Evolutionary conservation across 2,888 invertebrate genomes (phyloP).

Genomic region (Euzophera pinguis): DNA sequence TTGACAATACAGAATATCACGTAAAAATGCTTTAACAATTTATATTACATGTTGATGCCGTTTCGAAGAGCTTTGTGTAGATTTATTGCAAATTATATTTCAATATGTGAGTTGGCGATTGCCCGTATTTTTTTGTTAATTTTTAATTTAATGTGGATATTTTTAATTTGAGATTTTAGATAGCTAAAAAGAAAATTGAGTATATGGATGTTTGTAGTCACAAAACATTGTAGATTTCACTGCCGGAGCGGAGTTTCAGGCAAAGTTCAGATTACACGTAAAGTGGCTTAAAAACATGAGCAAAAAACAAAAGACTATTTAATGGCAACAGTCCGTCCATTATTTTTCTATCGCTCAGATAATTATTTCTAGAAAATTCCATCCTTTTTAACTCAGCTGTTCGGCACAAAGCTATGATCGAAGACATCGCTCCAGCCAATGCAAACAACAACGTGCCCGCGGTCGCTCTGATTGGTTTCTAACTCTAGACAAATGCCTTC

Average conservation of each 20-base stretch:
- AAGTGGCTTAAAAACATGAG: background rate
- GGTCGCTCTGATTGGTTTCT: conserved; percentile 22
- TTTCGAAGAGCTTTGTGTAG: background rate
- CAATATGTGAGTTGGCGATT: too few relatives aligned
- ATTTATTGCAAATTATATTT: background rate
- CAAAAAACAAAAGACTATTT: background rate
- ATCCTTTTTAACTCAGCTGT: background rate
- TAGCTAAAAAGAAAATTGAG: too few relatives aligned
- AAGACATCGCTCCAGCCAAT: conserved; percentile 4
- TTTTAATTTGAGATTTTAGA: too few relatives aligned
- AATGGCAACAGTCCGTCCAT: background rate
- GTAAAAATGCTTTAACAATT: background rate
- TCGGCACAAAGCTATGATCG: conserved; percentile 7
- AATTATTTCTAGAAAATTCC: background rate
- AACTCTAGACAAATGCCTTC: conserved; percentile 20
- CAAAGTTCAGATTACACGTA: too few relatives aligned
- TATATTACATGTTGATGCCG: background rate
- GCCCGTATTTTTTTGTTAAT: too few relatives aligned
- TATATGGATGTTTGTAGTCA: too few relatives aligned
- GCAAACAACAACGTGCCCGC: conserved; percentile 7
- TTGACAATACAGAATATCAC: conserved; percentile 1
- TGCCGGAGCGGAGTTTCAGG: too few relatives aligned
- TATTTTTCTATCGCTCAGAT: background rate
- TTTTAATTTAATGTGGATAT: too few relatives aligned
- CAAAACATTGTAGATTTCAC: too few relatives aligned